Percentiles rank a stretch among this genome's conserved stretches.
phyloP scores from a whole-genome alignment of 2,113 vertebrate genomes.

The Atlantisia rogersi region DNA sequence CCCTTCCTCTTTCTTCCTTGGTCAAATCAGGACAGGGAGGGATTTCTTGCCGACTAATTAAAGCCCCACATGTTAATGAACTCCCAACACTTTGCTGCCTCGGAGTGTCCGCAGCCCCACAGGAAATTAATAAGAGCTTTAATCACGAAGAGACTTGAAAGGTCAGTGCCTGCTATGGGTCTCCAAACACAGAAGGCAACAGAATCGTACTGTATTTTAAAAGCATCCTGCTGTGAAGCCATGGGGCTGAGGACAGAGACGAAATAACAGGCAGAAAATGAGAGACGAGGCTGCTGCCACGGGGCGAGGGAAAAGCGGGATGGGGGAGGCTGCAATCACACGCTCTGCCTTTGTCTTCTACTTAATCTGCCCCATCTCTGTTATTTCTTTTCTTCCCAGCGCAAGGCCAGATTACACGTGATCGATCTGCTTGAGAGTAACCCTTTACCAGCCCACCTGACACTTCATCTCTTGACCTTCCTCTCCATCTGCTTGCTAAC shows the following conservation, averaged over 20 bases:
- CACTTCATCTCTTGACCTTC: neutral
- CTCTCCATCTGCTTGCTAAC: constrained; percentile 8
- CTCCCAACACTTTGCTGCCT: constrained; percentile 61
- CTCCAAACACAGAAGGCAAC: constrained; percentile 58
- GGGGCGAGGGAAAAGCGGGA: neutral
- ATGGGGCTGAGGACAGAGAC: neutral
- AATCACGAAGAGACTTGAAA: constrained; percentile 71
- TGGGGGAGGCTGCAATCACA: neutral
- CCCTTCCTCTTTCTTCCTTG: neutral
- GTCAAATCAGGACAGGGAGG: constrained; percentile 49
- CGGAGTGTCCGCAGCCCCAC: constrained; percentile 59
- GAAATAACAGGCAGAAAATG: constrained; percentile 16
- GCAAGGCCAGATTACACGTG: constrained; percentile 1
- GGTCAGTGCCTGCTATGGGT: constrained; percentile 68
- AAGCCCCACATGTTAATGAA: constrained; percentile 73
- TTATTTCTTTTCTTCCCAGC: neutral
- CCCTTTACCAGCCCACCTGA: neutral
- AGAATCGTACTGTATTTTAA: constrained; percentile 45
- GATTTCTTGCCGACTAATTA: constrained; percentile 72
- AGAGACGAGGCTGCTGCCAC: neutral
- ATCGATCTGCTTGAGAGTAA: neutral
- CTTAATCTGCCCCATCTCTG: constrained; percentile 10
- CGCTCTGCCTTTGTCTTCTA: neutral
- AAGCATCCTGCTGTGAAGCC: constrained; percentile 5
- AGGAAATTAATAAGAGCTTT: constrained; percentile 79